phyloP scores from a whole-genome alignment of 2,797 vertebrate species.

The Siniperca undulata region DNA sequence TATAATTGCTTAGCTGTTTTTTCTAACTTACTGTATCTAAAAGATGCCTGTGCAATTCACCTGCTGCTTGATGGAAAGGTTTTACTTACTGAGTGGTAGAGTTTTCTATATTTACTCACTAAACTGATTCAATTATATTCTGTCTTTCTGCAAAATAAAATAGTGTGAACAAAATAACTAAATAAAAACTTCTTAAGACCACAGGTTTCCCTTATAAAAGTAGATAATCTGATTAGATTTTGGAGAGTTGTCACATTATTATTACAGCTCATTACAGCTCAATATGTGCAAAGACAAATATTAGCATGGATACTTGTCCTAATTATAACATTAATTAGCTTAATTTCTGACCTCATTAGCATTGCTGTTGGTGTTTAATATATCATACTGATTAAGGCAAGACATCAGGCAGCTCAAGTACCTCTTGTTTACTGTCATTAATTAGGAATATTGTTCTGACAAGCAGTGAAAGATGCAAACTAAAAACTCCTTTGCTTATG shows the following conservation, averaged over 20 bases:
- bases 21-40: neutral
- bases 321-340: conserved; percentile 43
- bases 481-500: conserved; percentile 4
- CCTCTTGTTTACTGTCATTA: conserved; percentile 35
- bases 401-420: conserved; percentile 27
- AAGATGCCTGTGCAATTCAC: neutral
- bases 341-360: conserved; percentile 50
- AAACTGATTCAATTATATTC: neutral
- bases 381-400: conserved; percentile 38
- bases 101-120: neutral
- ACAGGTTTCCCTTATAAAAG: neutral
- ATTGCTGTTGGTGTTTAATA: conserved; percentile 31
- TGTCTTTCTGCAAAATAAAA: neutral
- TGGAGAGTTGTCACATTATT: neutral
- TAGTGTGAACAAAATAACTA: neutral
- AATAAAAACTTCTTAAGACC: neutral
- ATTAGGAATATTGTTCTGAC: conserved; percentile 14
- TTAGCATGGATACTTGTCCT: conserved; percentile 10
- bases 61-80: neutral
- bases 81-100: neutral
- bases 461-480: neutral
- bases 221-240: conserved; percentile 13
- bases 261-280: neutral
- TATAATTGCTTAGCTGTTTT: neutral
- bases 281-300: neutral